These are phyloP conservation scores for Falcaria lacertinaria DNA, from an alignment of 2,888 invertebrate species.

Conservation along the genomic window DNA sequence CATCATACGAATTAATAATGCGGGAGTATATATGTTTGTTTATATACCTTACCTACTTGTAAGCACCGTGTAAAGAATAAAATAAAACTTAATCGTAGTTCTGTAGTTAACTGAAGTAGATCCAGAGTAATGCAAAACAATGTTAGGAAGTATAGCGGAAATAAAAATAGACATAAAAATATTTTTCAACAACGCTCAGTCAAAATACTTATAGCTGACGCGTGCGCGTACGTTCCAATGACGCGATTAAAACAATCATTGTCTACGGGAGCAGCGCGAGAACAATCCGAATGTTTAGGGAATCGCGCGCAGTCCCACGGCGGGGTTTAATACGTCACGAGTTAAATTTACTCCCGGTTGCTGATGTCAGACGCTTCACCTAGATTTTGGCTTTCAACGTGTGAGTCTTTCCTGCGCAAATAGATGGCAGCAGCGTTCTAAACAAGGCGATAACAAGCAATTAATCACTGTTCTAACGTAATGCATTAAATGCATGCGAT, in stretches of 20 bases:
- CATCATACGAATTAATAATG: too few relatives aligned
- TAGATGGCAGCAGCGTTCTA: slow-evolving; percentile 62
- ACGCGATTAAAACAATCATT: slow-evolving; percentile 34
- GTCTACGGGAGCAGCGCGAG: slow-evolving; percentile 35
- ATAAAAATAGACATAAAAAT: neutral
- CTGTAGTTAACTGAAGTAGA: too few relatives aligned
- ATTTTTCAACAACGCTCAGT: slow-evolving; percentile 20
- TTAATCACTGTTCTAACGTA: slow-evolving; percentile 8
- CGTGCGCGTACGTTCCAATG: slow-evolving; percentile 25
- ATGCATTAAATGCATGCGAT: neutral
- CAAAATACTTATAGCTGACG: slow-evolving; percentile 26
- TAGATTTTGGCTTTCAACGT: slow-evolving; percentile 63
- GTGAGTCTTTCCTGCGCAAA: slow-evolving; percentile 53
- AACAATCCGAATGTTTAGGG: slow-evolving; percentile 53
- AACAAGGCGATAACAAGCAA: slow-evolving; percentile 35
- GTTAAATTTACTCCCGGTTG: slow-evolving; percentile 73
- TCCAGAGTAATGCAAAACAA: neutral
- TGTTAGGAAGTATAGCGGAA: neutral
- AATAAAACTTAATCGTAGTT: too few relatives aligned
- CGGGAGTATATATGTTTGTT: too few relatives aligned
- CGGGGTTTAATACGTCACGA: slow-evolving; percentile 64
- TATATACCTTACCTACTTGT: too few relatives aligned
- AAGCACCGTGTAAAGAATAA: too few relatives aligned
- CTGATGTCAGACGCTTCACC: slow-evolving; percentile 77
- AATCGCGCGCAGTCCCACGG: slow-evolving; percentile 40